These are phyloP conservation scores for Eira barbara DNA, from an alignment of 2,113 vertebrate genomes.

Conservation along the genomic window DNA sequence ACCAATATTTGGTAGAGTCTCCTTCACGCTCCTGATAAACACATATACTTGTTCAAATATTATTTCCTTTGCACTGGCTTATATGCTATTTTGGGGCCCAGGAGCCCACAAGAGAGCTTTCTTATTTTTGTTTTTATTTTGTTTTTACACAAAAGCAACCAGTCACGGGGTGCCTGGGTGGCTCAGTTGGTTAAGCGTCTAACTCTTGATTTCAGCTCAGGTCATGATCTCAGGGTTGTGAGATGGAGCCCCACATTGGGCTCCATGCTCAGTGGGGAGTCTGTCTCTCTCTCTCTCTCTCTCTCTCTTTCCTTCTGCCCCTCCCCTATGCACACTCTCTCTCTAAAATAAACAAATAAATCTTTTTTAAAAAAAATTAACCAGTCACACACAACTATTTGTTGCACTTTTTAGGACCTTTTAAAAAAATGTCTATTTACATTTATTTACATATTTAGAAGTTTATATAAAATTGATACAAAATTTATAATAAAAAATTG, in stretches of 20 bases:
- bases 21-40: neutral
- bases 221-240: no score
- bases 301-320: no score
- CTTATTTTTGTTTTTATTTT: neutral
- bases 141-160: neutral
- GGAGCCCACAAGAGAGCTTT: neutral
- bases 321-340: no score
- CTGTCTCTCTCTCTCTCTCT: no score
- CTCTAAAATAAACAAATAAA: no score
- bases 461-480: fast-evolving
- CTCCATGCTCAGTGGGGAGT: no score
- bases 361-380: neutral
- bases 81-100: neutral
- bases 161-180: neutral
- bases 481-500: neutral
- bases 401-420: neutral
- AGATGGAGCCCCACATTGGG: no score
- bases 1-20: neutral
- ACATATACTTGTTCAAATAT: neutral
- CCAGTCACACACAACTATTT: neutral
- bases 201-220: no score
- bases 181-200: no score
- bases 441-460: constrained; percentile 41
- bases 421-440: neutral
- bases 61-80: neutral